phyloP scores from a whole-genome alignment of 2,113 vertebrate genomes.

The Baryphthengus martii region DNA sequence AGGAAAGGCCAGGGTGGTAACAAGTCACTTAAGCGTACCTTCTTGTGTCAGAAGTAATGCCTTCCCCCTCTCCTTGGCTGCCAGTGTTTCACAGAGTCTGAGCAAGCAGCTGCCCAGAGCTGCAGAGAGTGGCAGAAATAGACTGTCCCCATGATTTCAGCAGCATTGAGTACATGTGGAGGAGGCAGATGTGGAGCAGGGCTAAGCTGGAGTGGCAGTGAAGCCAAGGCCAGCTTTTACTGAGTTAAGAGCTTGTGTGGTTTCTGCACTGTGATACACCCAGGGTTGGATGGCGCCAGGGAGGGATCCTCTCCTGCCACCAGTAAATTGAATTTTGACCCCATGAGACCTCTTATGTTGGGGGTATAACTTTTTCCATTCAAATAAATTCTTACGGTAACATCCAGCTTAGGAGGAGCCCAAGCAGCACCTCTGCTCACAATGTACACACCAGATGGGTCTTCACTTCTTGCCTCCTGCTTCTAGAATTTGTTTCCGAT shows the following conservation, averaged over 20 bases:
- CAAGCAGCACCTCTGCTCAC: background rate
- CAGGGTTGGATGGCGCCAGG: background rate
- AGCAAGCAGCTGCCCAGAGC: background rate
- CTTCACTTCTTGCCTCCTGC: background rate
- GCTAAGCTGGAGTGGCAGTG: background rate
- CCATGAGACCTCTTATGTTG: background rate
- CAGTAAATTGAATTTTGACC: background rate
- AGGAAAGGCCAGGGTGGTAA: background rate
- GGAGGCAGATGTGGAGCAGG: background rate
- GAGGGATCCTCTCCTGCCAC: background rate
- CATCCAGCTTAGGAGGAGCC: background rate
- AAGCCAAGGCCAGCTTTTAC: background rate
- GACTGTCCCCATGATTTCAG: background rate
- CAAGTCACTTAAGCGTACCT: background rate
- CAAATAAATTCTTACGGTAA: background rate
- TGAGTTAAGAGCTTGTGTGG: background rate
- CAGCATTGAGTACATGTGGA: background rate
- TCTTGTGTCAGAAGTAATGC: background rate
- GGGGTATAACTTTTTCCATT: background rate
- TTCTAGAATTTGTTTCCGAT: background rate
- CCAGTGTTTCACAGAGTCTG: background rate
- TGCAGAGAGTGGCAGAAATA: background rate
- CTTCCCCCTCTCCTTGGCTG: background rate
- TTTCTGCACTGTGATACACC: background rate
- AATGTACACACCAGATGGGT: background rate